Conservation (phyloP, 2,797 vertebrate genomes). For the Xiphophorus birchmanni region DNA sequence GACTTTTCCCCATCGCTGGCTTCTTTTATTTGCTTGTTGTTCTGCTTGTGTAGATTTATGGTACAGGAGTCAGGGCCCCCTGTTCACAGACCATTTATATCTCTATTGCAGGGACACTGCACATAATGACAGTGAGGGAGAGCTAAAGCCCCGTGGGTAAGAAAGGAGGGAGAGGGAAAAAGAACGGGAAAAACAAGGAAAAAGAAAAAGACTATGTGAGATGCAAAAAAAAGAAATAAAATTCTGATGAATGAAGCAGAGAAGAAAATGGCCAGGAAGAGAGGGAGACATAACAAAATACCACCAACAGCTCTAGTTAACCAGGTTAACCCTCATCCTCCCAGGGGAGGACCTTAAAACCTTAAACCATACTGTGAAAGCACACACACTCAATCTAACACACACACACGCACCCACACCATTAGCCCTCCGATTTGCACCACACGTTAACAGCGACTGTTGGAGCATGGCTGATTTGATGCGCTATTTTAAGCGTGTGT, state of each 20-base stretch:
- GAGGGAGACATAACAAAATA: slow-evolving; percentile 62
- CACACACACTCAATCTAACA: neutral
- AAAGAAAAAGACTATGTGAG: slow-evolving; percentile 22
- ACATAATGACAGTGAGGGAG: slow-evolving; percentile 66
- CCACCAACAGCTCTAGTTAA: slow-evolving; percentile 64
- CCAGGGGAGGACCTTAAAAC: slow-evolving; percentile 54
- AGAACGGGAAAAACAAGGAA: slow-evolving; percentile 10
- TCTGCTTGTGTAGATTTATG: slow-evolving; percentile 80
- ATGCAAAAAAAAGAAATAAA: slow-evolving; percentile 64
- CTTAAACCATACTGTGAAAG: slow-evolving; percentile 29
- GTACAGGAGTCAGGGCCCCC: slow-evolving; percentile 72
- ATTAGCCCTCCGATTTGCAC: slow-evolving; percentile 58
- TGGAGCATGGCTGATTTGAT: slow-evolving; percentile 76
- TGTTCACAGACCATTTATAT: slow-evolving; percentile 79
- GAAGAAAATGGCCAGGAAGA: slow-evolving; percentile 37
- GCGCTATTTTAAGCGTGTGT: slow-evolving; percentile 77
- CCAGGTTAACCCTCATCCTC: slow-evolving; percentile 69
- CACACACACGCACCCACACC: slow-evolving; percentile 34
- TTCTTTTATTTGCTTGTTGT: slow-evolving; percentile 61
- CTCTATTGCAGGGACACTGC: slow-evolving; percentile 78
- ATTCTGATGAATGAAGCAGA: slow-evolving; percentile 59
- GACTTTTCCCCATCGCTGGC: slow-evolving; percentile 10
- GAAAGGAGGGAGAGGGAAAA: slow-evolving; percentile 29
- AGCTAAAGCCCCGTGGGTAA: slow-evolving; percentile 56
- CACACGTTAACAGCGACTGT: slow-evolving; percentile 61